Conservation (phyloP, 2,888 invertebrate species). For the Panopea generosa region DNA sequence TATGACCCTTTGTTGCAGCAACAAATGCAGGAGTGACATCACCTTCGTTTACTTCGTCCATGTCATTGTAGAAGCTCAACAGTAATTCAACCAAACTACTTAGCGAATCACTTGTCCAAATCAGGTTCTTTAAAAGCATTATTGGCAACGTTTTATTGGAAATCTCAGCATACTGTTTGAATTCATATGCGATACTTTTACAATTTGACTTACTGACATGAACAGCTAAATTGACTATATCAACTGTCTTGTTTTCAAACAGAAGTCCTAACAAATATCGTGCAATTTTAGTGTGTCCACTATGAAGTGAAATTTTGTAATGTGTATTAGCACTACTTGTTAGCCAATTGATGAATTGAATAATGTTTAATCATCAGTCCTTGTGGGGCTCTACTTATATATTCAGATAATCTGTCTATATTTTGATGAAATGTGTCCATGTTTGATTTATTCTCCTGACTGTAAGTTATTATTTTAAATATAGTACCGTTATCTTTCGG, state of each 20-base stretch:
- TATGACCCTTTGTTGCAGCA: constrained; percentile 32
- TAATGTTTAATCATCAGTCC: not conserved
- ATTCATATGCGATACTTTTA: not conserved
- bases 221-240: constrained; percentile 14
- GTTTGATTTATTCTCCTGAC: not conserved
- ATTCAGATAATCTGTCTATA: not conserved
- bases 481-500: constrained; percentile 1
- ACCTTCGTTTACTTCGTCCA: constrained; percentile 23
- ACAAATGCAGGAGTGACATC: constrained; percentile 33
- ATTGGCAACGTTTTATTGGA: not conserved
- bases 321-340: not conserved
- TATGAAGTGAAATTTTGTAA: constrained; percentile 1
- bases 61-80: not conserved
- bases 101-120: constrained; percentile 18
- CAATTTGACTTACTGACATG: constrained; percentile 9
- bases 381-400: not conserved
- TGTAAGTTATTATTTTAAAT: not conserved
- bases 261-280: constrained; percentile 2
- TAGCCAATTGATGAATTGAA: constrained; percentile 14
- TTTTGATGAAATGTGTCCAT: not conserved
- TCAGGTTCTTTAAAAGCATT: constrained; percentile 16
- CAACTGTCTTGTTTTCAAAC: not conserved
- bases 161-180: not conserved
- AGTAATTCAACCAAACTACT: constrained; percentile 18
- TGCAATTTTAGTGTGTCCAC: constrained; percentile 14